Evolutionary conservation across 2,113 vertebrate species (phyloP).

Genomic region (Bostrychus sinensis): DNA sequence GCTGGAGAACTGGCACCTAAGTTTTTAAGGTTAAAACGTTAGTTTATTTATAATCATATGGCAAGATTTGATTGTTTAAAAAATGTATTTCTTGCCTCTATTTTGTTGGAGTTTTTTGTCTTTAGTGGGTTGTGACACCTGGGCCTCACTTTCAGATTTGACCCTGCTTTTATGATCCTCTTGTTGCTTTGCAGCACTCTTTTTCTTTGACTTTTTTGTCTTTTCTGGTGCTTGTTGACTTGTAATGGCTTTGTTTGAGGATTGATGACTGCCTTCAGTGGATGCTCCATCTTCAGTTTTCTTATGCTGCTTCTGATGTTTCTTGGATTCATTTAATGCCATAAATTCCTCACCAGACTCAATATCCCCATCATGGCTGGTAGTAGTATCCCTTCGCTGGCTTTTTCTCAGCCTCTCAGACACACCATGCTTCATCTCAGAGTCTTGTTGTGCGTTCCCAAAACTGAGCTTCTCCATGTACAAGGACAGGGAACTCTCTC

Average conservation of each 20-base stretch:
- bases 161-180: constrained; percentile 15
- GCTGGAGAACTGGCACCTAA: constrained; percentile 60
- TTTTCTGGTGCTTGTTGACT: constrained; percentile 55
- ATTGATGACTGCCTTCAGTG: constrained; percentile 6
- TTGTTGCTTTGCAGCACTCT: constrained; percentile 35
- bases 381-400: constrained; percentile 62
- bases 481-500: constrained; percentile 68
- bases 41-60: not conserved
- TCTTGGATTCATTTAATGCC: constrained; percentile 39
- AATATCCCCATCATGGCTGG: constrained; percentile 74
- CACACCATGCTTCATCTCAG: constrained; percentile 44
- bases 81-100: constrained; percentile 39
- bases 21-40: constrained; percentile 50
- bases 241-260: constrained; percentile 17
- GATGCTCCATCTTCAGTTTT: constrained; percentile 38
- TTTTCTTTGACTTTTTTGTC: constrained; percentile 62
- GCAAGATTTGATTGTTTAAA: not conserved
- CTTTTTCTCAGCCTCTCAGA: constrained; percentile 48
- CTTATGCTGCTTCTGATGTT: constrained; percentile 59
- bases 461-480: constrained; percentile 69
- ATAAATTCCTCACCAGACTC: constrained; percentile 74
- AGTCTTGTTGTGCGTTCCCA: constrained; percentile 39
- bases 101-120: constrained; percentile 40
- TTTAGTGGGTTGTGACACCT: constrained; percentile 25
- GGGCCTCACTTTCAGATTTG: constrained; percentile 17